A percentile compares a stretch with the other conserved stretches of the same genome.
These are phyloP conservation scores for Tiliqua scincoides DNA, from an alignment of 2,113 vertebrate species.

Conservation along the genomic window DNA sequence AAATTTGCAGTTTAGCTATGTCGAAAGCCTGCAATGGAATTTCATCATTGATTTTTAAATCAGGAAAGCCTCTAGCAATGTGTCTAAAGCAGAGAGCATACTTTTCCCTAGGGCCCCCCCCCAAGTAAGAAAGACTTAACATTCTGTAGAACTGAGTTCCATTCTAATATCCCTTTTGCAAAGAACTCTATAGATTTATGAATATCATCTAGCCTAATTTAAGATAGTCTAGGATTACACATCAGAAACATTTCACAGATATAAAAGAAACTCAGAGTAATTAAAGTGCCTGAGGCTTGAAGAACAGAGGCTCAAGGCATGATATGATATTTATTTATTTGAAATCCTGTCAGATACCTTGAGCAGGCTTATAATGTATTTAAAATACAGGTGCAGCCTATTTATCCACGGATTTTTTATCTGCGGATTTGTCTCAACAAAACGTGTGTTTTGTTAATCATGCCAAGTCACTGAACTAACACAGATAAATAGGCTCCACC, in stretches of 20 bases:
- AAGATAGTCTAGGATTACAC: background rate
- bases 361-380: too few relatives aligned
- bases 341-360: too few relatives aligned
- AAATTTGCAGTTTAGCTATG: background rate
- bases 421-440: too few relatives aligned
- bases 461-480: too few relatives aligned
- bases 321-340: background rate
- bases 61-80: background rate
- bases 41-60: background rate
- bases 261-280: background rate
- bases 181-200: background rate
- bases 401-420: too few relatives aligned
- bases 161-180: background rate
- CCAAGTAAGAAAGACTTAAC: background rate
- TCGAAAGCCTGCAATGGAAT: background rate
- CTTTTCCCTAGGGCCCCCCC: too few relatives aligned
- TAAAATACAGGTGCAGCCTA: too few relatives aligned
- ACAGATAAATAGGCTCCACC: too few relatives aligned
- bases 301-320: background rate
- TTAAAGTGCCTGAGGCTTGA: background rate
- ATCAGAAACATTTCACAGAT: background rate
- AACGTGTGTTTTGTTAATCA: too few relatives aligned
- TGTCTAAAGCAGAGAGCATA: background rate
- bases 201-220: background rate
- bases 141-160: background rate